Percentiles rank a stretch among this genome's conserved stretches.
Conservation (phyloP, 2,888 invertebrate genomes). For the Morpho deidamia region DNA sequence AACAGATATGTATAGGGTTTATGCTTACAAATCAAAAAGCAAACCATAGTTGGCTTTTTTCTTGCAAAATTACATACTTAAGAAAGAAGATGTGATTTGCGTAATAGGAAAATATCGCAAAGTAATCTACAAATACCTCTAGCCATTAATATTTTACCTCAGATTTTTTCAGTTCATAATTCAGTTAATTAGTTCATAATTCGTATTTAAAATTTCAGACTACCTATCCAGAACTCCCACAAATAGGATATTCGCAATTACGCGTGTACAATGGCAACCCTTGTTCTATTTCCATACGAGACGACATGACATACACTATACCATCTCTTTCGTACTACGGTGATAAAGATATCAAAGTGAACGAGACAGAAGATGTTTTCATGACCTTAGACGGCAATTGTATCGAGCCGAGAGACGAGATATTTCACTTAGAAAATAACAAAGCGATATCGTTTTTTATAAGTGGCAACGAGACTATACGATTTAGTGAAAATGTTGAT, state of each 20-base stretch:
- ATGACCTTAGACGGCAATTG: slow-evolving; percentile 42
- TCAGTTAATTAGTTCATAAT: too few relatives aligned
- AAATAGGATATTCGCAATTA: slow-evolving; percentile 73
- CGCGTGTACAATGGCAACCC: slow-evolving; percentile 79
- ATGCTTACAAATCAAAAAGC: too few relatives aligned
- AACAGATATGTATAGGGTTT: too few relatives aligned
- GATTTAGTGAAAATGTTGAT: slow-evolving; percentile 62
- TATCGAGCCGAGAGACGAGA: slow-evolving; percentile 35
- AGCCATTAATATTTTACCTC: too few relatives aligned
- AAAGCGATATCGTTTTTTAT: slow-evolving; percentile 50
- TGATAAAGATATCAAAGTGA: slow-evolving; percentile 38
- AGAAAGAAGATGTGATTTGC: too few relatives aligned
- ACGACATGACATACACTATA: slow-evolving; percentile 54
- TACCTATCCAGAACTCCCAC: slow-evolving; percentile 78
- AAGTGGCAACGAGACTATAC: slow-evolving; percentile 32
- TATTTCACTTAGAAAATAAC: slow-evolving; percentile 44
- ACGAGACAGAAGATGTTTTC: slow-evolving; percentile 30
- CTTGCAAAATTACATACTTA: neutral
- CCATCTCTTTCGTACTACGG: slow-evolving; percentile 42
- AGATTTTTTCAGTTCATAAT: too few relatives aligned
- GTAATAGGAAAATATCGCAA: too few relatives aligned
- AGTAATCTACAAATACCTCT: neutral
- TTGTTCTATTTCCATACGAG: slow-evolving; percentile 67
- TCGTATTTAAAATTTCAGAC: slow-evolving; percentile 57
- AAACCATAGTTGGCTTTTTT: too few relatives aligned